Percentiles rank a stretch among this genome's conserved stretches.
phyloP scores from a whole-genome alignment of 2,888 invertebrate genomes.

The Cordilura impudica region DNA sequence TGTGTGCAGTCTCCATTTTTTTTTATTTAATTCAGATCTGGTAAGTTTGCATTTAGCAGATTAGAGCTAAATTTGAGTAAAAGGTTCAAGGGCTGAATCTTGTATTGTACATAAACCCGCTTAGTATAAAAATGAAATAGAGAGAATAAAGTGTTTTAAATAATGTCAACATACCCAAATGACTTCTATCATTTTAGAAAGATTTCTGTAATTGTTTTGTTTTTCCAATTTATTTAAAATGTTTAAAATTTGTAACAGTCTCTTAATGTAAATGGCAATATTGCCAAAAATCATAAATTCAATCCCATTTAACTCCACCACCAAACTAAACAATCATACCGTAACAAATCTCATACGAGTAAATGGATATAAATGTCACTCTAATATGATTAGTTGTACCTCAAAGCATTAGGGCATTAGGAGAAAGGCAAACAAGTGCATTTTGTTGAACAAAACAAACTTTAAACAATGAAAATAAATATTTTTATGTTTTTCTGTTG shows the following conservation, averaged over 20 bases:
- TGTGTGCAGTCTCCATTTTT: too few species aligned
- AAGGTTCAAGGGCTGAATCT: too few species aligned
- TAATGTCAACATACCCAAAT: neutral
- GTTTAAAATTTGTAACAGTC: conserved; percentile 53
- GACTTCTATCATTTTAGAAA: neutral
- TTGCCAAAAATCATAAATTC: conserved; percentile 25
- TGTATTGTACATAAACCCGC: too few species aligned
- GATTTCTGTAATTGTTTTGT: neutral
- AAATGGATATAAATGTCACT: conserved; percentile 43
- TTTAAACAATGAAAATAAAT: conserved; percentile 33
- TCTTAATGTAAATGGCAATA: conserved; percentile 54
- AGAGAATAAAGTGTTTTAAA: too few species aligned
- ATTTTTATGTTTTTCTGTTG: too few species aligned
- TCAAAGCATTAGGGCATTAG: neutral
- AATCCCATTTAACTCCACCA: conserved; percentile 46
- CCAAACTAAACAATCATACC: neutral
- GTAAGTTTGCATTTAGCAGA: too few species aligned
- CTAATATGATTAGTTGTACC: conserved; percentile 38
- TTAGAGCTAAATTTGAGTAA: too few species aligned
- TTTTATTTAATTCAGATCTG: too few species aligned
- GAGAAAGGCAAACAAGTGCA: conserved; percentile 40
- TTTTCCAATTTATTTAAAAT: conserved; percentile 45
- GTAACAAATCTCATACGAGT: conserved; percentile 12
- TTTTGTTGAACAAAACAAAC: conserved; percentile 21
- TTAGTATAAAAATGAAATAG: too few species aligned